phyloP scores from a whole-genome alignment of 2,888 invertebrate species.

The Hydrotaea cyrtoneurina region DNA sequence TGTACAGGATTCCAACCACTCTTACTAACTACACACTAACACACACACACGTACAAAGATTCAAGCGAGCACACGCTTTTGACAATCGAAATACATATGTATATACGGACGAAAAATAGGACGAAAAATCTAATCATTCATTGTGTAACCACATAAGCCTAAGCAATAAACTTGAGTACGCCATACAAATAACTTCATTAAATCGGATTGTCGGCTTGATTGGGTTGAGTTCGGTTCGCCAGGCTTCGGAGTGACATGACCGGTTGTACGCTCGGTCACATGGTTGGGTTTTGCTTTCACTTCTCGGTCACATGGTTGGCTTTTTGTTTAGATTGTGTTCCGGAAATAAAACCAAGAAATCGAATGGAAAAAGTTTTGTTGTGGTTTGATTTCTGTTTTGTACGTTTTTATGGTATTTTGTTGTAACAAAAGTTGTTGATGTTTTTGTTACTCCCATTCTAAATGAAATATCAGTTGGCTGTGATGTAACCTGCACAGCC shows the following conservation, averaged over 20 bases:
- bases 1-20: slow-evolving; percentile 7
- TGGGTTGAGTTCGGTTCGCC: background rate
- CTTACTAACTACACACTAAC: background rate
- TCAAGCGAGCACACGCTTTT: background rate
- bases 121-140: slow-evolving; percentile 26
- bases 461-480: slow-evolving; percentile 15
- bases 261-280: too few relatives aligned
- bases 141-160: slow-evolving; percentile 55
- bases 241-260: background rate
- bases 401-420: slow-evolving; percentile 2
- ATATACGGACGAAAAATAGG: background rate
- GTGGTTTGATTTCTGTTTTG: slow-evolving; percentile 49
- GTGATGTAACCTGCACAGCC: slow-evolving; percentile 17
- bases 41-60: background rate
- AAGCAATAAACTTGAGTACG: slow-evolving; percentile 47
- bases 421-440: slow-evolving; percentile 20
- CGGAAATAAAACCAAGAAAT: background rate
- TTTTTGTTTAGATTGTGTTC: background rate
- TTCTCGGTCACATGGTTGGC: background rate
- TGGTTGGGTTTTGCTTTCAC: background rate
- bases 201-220: slow-evolving; percentile 57
- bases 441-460: background rate
- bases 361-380: slow-evolving; percentile 43
- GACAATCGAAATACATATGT: slow-evolving; percentile 14
- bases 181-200: slow-evolving; percentile 63